A percentile compares a stretch with the other conserved stretches of the same genome.
phyloP scores from a whole-genome alignment of 2,888 invertebrate genomes.

The Leptopilina myrica region DNA sequence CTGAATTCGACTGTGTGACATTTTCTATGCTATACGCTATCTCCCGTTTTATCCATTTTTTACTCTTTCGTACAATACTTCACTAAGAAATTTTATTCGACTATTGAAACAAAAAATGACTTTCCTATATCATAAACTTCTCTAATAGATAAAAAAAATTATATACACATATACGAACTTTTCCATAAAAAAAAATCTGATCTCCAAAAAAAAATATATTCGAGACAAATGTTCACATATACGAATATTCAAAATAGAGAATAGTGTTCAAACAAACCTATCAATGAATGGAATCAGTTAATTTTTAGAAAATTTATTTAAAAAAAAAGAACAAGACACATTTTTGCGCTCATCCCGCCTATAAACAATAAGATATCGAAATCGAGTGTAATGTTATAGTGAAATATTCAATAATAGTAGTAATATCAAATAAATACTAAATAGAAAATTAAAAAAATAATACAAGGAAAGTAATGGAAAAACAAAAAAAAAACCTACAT shows the following conservation, averaged over 20 bases:
- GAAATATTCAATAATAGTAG: slow-evolving; percentile 28
- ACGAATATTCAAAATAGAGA: neutral
- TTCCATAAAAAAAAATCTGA: neutral
- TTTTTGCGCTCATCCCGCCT: slow-evolving; percentile 66
- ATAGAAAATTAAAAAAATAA: slow-evolving; percentile 21
- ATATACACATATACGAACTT: neutral
- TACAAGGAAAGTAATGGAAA: slow-evolving; percentile 28
- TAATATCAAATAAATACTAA: slow-evolving; percentile 2
- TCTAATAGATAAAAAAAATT: slow-evolving; percentile 20
- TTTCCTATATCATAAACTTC: slow-evolving; percentile 3
- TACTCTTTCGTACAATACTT: slow-evolving; percentile 35
- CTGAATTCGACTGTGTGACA: slow-evolving; percentile 9
- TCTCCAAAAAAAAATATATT: slow-evolving; percentile 40
- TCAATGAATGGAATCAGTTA: slow-evolving; percentile 8
- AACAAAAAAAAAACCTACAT: neutral
- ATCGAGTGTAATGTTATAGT: slow-evolving; percentile 33
- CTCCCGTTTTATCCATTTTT: slow-evolving; percentile 24
- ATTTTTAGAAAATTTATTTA: slow-evolving; percentile 4
- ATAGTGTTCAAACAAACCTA: neutral
- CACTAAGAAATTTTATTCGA: slow-evolving; percentile 12
- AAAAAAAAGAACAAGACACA: neutral
- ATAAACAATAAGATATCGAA: slow-evolving; percentile 33
- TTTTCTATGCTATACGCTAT: slow-evolving; percentile 28
- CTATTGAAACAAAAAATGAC: neutral
- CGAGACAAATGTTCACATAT: slow-evolving; percentile 7